Percentiles rank a stretch among this genome's conserved stretches.
phyloP scores from a whole-genome alignment of 2,113 vertebrate genomes.

The Seriola quinqueradiata region DNA sequence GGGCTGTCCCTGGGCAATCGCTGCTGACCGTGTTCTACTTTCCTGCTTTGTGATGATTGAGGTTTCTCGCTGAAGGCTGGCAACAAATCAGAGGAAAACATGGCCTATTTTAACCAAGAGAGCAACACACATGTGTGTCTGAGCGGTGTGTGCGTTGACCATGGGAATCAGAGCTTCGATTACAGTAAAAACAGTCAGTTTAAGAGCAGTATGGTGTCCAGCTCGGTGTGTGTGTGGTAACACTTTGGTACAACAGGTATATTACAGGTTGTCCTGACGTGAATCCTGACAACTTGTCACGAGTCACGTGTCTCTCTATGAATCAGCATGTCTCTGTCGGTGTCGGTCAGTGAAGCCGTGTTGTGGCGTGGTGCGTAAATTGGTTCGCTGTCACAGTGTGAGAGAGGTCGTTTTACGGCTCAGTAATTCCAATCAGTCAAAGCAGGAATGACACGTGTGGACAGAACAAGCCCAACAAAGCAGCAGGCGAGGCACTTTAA shows the following conservation, averaged over 20 bases:
- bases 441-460: conserved; percentile 4
- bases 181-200: not conserved
- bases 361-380: conserved; percentile 14
- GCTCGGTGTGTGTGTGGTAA: not conserved
- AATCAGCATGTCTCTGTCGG: conserved; percentile 21
- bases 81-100: conserved; percentile 27
- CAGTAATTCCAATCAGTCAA: conserved; percentile 35
- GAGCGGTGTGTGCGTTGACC: not conserved
- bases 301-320: conserved; percentile 1
- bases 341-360: not conserved
- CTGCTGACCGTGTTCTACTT: not conserved
- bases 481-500: not conserved
- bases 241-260: not conserved
- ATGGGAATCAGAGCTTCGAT: not conserved
- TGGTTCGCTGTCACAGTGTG: conserved; percentile 12
- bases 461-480: not conserved
- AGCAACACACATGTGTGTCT: not conserved
- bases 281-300: not conserved
- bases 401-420: not conserved
- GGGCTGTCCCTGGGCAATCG: conserved; percentile 2
- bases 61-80: not conserved
- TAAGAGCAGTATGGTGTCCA: not conserved
- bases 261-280: not conserved
- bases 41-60: not conserved
- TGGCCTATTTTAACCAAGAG: conserved; percentile 4